Percentiles rank a stretch among this genome's conserved stretches.
Conservation (phyloP, 2,888 invertebrate genomes). For the Drosophila subsilvestris region DNA sequence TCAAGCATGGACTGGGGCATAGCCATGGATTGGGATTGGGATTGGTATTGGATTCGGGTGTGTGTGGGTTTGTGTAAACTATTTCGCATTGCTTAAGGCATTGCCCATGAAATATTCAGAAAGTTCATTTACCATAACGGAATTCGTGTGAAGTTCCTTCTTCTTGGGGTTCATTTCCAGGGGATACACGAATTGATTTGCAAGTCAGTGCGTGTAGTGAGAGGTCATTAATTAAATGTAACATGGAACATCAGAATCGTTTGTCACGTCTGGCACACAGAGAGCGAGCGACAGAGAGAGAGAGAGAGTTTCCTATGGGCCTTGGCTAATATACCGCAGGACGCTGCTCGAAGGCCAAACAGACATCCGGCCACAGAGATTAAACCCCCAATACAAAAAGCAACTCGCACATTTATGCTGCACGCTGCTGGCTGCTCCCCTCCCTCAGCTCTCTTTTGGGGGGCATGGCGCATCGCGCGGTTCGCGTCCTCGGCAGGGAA, state of each 20-base stretch:
- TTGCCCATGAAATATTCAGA: conserved; percentile 62
- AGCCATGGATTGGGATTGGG: not conserved
- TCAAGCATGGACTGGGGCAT: conserved; percentile 24
- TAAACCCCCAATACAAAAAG: conserved; percentile 6
- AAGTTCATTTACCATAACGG: conserved; percentile 69
- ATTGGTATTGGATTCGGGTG: conserved; percentile 6
- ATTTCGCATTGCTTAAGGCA: conserved; percentile 39
- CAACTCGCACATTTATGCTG: not conserved
- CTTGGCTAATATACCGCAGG: not conserved
- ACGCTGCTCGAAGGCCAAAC: conserved; percentile 12
- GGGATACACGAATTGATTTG: conserved; percentile 54
- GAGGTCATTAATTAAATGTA: conserved; percentile 64
- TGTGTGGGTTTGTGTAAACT: conserved; percentile 39
- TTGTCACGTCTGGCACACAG: conserved; percentile 19
- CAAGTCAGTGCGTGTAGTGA: conserved; percentile 36
- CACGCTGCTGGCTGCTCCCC: no score
- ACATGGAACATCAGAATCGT: conserved; percentile 7
- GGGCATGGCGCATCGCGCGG: conserved; percentile 15
- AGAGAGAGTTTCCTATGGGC: not conserved
- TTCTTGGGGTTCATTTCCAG: not conserved
- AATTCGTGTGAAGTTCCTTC: conserved; percentile 25
- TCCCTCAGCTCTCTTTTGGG: no score
- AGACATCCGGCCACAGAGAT: conserved; percentile 52
- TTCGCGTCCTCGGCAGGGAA: conserved; percentile 60
- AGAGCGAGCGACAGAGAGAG: not conserved